Evolutionary conservation across 2,113 vertebrate species (phyloP).

Genomic region (Psilopogon haemacephalus): DNA sequence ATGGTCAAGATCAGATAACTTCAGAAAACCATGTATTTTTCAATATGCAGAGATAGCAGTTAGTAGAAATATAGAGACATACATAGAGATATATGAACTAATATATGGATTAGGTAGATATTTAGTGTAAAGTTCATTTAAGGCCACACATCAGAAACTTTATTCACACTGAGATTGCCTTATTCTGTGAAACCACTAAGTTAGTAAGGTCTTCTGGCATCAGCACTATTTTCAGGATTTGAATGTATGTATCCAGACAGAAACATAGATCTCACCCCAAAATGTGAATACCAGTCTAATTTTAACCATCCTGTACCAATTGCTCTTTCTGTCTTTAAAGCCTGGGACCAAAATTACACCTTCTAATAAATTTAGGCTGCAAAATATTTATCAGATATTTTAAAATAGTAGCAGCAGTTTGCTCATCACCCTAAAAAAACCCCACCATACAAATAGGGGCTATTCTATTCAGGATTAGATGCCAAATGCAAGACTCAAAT

Average conservation of each 20-base stretch:
- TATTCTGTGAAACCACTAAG: not conserved
- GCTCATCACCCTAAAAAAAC: not conserved
- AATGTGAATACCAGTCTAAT: not conserved
- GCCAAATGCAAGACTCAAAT: not conserved
- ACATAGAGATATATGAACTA: not conserved
- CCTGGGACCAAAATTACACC: not conserved
- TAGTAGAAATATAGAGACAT: no score
- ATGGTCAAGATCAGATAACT: not conserved
- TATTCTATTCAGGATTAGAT: not conserved
- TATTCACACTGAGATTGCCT: not conserved
- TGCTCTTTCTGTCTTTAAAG: not conserved
- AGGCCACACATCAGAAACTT: not conserved
- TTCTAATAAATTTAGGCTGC: not conserved
- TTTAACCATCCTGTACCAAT: not conserved
- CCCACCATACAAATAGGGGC: rapidly evolving
- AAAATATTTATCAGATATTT: not conserved
- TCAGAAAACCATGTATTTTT: not conserved
- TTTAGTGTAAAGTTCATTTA: not conserved
- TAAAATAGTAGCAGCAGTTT: not conserved
- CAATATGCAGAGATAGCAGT: not conserved
- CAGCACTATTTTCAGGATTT: not conserved
- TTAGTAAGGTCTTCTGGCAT: not conserved
- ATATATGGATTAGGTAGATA: not conserved
- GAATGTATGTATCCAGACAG: not conserved
- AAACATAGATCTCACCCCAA: not conserved